phyloP scores from a whole-genome alignment of 2,113 vertebrate species.

The Typhlomys cinereus region DNA sequence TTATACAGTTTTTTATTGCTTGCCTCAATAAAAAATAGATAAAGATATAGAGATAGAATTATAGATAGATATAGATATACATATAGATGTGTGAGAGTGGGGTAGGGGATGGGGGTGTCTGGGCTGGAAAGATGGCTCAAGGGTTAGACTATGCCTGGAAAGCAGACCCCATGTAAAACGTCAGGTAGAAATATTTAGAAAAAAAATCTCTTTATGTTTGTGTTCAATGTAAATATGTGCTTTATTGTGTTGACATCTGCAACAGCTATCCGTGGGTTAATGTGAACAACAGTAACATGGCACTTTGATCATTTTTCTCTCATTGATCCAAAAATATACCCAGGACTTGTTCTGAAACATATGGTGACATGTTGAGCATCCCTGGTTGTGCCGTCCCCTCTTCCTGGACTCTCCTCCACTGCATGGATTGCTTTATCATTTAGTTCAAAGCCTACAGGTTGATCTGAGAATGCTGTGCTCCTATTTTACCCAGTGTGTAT shows the following conservation, averaged over 20 bases:
- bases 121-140: too few relatives aligned
- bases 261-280: not conserved
- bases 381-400: accelerated
- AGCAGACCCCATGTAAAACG: too few relatives aligned
- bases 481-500: not conserved
- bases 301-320: not conserved
- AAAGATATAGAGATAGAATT: too few relatives aligned
- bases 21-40: too few relatives aligned
- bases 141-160: too few relatives aligned
- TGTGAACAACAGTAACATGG: not conserved
- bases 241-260: not conserved
- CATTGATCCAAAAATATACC: not conserved
- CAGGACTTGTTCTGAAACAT: not conserved
- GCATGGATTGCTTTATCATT: not conserved
- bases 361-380: not conserved
- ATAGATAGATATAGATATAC: too few relatives aligned
- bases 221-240: not conserved
- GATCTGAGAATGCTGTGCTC: not conserved
- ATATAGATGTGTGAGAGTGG: too few relatives aligned
- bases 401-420: not conserved
- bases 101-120: too few relatives aligned
- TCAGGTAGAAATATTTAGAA: not conserved
- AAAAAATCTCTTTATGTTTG: too few relatives aligned
- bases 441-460: not conserved
- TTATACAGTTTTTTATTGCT: too few relatives aligned